Base-by-base conservation (phyloP, 2,113 vertebrate genomes). In the Maccullochella peelii region DNA sequence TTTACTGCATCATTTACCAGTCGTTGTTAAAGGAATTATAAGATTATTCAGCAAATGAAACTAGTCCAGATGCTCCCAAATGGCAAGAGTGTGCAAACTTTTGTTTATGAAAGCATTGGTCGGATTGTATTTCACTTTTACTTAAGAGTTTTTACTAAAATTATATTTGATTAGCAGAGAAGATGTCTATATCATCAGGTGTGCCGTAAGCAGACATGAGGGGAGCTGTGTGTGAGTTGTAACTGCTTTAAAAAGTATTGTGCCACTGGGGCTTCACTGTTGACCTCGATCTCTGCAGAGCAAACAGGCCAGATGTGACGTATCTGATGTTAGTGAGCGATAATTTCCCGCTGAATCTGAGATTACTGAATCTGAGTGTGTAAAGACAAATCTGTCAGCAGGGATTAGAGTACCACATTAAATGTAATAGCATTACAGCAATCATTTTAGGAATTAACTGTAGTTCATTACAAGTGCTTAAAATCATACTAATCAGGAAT, bases 381-480 rank as follows among this genome's bases (percentile, higher is more conserved):
- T 67, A 80, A 52, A 44, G 30, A 61, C 50, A 72, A 77, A 87
- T 87, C 80, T 62, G 71, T 75, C 75, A 73, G 10, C 9, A 52
- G 42, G 61, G 83, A 79, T 86, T 79, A 33, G 49, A 65, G 70
- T 20, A 44, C 23, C 72, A 61, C 72, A 82, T 73, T 87, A 77
- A 27, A 82, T 80, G 62, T 69, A 85, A 81, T 52, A 78, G 73
- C 69, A 83, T 88, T 73, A 85, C n/a, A 71, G 33, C 83, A 77
- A 71, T 71, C 58, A 33, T 81, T 20, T 67, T 42, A 11, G 25
- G 66, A 38, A 58, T 71, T 73, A 79, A 84, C 68, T 85, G 74
- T 84, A 87, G 84, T 88, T 30, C 55, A 71, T 77, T 79, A 77
- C 23, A 75, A 78, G 44, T 65, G 82, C 61, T 88, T 73, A 70